Evolutionary conservation across 1,140 invertebrate species (phyloP).

Genomic region (Aphidius ervi): DNA sequence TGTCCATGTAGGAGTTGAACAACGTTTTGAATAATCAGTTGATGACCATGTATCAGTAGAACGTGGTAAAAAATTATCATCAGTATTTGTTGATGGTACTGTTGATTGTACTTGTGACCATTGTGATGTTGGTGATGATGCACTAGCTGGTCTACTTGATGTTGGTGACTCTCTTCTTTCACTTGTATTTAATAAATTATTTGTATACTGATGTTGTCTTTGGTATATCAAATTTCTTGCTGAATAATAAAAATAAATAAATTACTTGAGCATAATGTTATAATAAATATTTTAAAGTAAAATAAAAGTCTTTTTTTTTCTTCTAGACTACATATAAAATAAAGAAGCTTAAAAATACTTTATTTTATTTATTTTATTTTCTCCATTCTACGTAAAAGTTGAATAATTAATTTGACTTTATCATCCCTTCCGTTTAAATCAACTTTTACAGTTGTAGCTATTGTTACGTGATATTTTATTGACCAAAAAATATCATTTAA

Average conservation of each 20-base stretch:
- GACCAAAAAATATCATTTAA: no score
- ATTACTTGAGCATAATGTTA: neutral
- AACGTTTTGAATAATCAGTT: slow-evolving; percentile 33
- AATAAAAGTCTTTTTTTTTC: neutral
- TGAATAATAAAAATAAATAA: slow-evolving; percentile 20
- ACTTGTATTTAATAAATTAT: slow-evolving; percentile 19
- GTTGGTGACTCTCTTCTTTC: slow-evolving; percentile 33
- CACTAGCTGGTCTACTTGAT: slow-evolving; percentile 35
- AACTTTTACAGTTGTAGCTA: no score
- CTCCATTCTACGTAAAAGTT: no score
- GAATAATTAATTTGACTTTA: no score
- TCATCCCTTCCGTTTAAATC: no score
- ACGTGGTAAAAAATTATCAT: slow-evolving; percentile 27
- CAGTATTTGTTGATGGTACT: slow-evolving; percentile 21
- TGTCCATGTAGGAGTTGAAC: slow-evolving; percentile 43
- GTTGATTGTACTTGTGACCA: slow-evolving; percentile 34
- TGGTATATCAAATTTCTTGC: slow-evolving; percentile 33
- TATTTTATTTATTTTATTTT: no score
- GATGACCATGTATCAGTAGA: slow-evolving; percentile 36
- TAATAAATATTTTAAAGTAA: neutral
- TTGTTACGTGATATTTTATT: no score
- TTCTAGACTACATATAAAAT: no score
- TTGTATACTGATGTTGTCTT: slow-evolving; percentile 35
- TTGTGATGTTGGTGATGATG: slow-evolving; percentile 36
- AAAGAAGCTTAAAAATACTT: no score